Conservation (phyloP, 2,113 vertebrate genomes). For the Muscicapa adusta region DNA sequence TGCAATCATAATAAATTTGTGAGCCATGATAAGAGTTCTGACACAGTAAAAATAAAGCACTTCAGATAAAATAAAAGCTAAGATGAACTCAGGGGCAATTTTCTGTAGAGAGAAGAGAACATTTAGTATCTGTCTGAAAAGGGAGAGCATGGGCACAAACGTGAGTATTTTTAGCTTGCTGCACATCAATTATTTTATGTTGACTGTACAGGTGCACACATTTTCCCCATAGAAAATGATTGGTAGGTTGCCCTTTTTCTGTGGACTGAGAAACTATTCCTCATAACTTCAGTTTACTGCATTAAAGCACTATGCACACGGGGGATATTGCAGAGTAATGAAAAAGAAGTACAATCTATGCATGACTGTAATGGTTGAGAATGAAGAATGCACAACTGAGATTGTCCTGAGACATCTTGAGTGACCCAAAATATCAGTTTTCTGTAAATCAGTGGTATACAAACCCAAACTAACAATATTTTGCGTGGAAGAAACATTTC, state of each 20-base stretch:
- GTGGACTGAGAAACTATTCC: neutral
- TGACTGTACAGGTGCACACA: neutral
- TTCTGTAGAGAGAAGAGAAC: neutral
- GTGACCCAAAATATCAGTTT: neutral
- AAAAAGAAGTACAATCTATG: neutral
- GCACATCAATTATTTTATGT: neutral
- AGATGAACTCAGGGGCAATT: neutral
- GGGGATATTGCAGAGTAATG: neutral
- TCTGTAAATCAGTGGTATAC: neutral
- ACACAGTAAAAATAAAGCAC: neutral
- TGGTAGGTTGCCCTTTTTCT: neutral
- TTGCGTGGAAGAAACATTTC: neutral
- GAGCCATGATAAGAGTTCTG: neutral
- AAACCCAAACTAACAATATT: neutral
- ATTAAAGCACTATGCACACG: neutral
- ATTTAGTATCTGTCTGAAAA: neutral
- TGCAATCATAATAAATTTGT: neutral
- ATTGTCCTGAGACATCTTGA: neutral
- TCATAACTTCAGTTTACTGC: neutral
- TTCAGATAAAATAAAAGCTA: neutral
- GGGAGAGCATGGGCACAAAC: neutral
- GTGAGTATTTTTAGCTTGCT: neutral
- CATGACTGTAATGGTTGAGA: neutral
- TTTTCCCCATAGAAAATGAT: neutral
- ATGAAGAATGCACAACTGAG: rapidly evolving